Evolutionary conservation across 2,888 invertebrate genomes (phyloP).

Genomic region (Teleogryllus oceanicus): DNA sequence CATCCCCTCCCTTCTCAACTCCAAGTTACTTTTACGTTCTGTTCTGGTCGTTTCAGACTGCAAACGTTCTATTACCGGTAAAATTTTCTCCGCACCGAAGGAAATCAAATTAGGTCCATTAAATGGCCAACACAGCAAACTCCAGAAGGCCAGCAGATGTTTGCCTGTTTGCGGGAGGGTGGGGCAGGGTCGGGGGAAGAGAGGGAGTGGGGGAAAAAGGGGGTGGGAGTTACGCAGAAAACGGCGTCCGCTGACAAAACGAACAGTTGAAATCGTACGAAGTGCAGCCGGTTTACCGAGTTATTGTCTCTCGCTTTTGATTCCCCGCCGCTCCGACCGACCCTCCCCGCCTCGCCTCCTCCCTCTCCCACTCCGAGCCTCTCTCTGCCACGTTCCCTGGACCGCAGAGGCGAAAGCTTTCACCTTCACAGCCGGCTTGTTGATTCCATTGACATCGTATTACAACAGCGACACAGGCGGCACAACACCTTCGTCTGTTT

Average conservation of each 20-base stretch:
- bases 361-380: neutral
- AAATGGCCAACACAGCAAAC: conserved; percentile 18
- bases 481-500: conserved; percentile 3
- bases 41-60: neutral
- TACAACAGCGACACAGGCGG: neutral
- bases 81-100: conserved; percentile 6
- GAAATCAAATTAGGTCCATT: neutral
- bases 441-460: conserved; percentile 11
- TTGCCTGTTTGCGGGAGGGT: neutral
- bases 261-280: conserved; percentile 18
- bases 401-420: neutral
- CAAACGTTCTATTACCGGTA: conserved; percentile 1
- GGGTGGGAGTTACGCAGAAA: neutral
- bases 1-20: neutral
- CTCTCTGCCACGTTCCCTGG: neutral
- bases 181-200: neutral
- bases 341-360: neutral
- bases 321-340: neutral
- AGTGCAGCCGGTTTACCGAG: conserved; percentile 1
- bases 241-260: neutral
- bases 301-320: conserved; percentile 18
- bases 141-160: conserved; percentile 18
- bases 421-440: neutral
- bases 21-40: neutral
- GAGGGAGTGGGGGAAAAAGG: neutral